phyloP scores from a whole-genome alignment of 1,140 invertebrate genomes.

The Procambarus virginalis region DNA sequence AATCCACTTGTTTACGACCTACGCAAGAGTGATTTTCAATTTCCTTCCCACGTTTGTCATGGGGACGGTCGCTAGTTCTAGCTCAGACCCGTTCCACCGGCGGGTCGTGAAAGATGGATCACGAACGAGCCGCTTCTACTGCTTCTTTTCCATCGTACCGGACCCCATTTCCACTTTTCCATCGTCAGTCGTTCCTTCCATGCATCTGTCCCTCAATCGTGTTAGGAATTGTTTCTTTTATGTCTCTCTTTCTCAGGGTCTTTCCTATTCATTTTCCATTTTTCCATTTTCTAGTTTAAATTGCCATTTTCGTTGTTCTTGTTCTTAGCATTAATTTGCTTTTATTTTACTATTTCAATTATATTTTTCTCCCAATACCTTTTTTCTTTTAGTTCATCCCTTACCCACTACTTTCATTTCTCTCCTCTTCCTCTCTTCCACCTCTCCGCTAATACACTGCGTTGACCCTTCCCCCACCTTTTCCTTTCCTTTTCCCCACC shows the following conservation, averaged over 20 bases:
- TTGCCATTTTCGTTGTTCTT: not conserved
- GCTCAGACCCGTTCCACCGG: not conserved
- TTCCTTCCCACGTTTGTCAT: constrained; percentile 50
- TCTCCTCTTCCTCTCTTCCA: not conserved
- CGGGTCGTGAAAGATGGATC: constrained; percentile 10
- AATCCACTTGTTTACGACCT: constrained; percentile 36
- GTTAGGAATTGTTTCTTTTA: not conserved
- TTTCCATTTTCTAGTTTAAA: not conserved
- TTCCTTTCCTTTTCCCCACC: no score
- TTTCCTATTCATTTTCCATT: not conserved
- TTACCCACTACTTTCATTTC: not conserved
- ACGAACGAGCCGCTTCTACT: not conserved
- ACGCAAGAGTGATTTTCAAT: constrained; percentile 63
- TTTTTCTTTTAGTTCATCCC: not conserved
- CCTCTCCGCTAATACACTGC: not conserved
- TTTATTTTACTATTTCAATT: not conserved
- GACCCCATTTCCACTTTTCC: not conserved
- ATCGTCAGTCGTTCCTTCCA: not conserved
- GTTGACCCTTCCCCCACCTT: not conserved
- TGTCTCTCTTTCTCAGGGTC: not conserved
- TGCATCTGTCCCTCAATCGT: not conserved
- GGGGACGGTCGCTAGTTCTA: not conserved
- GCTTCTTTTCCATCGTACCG: not conserved
- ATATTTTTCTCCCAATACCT: not conserved
- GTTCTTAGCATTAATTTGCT: not conserved